A percentile compares a stretch with the other conserved stretches of the same genome.
Evolutionary conservation across 2,113 vertebrate genomes (phyloP).

Genomic region (Gopherus flavomarginatus): DNA sequence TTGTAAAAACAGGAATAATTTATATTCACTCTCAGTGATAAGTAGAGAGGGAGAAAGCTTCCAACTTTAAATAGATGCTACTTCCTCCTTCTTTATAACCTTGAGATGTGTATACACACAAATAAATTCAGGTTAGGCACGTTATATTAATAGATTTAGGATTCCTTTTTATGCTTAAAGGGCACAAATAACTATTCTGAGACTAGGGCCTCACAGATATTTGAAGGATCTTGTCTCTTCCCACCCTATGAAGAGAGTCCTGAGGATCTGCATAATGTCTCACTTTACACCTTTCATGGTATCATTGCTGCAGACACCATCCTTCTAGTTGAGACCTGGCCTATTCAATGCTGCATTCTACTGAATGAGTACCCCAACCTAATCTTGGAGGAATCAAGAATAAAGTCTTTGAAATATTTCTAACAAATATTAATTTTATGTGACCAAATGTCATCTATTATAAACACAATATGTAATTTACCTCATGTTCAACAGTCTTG

Average conservation of each 20-base stretch:
- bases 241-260: background rate
- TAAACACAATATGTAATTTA: background rate
- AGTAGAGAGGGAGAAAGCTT: too few relatives aligned
- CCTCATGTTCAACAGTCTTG: background rate
- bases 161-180: background rate
- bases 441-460: background rate
- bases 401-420: background rate
- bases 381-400: background rate
- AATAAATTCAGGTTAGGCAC: too few relatives aligned
- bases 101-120: too few relatives aligned
- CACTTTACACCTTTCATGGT: background rate
- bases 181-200: background rate
- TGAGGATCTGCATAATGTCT: background rate
- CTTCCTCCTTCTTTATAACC: too few relatives aligned
- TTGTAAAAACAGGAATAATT: too few relatives aligned
- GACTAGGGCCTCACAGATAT: background rate
- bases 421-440: background rate
- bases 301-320: background rate
- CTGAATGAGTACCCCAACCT: background rate
- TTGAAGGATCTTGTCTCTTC: background rate
- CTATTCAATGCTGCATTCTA: background rate
- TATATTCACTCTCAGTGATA: too few relatives aligned
- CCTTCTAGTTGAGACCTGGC: background rate
- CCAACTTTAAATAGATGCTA: too few relatives aligned
- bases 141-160: background rate